phyloP scores from a whole-genome alignment of 2,797 vertebrate species.

The Glossophaga mutica region DNA sequence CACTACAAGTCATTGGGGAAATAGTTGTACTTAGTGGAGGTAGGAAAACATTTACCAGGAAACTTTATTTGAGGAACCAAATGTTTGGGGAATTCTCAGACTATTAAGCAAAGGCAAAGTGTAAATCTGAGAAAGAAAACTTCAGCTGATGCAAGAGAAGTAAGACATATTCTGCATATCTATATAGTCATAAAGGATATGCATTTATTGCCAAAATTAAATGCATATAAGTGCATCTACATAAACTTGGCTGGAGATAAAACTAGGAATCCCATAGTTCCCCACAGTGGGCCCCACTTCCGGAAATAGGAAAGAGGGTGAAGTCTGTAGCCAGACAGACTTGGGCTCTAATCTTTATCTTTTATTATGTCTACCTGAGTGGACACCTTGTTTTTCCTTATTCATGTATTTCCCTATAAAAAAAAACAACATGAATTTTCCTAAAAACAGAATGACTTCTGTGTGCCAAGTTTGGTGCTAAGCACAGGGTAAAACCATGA shows the following conservation, averaged over 20 bases:
- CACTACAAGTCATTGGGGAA: background rate
- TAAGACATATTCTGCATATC: background rate
- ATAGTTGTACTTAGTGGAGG: conserved; percentile 24
- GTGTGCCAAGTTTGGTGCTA: background rate
- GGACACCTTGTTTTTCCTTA: background rate
- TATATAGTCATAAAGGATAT: background rate
- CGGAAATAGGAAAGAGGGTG: background rate
- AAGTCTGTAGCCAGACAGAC: background rate
- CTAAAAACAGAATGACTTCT: background rate
- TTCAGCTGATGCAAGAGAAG: conserved; percentile 64
- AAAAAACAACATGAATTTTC: background rate
- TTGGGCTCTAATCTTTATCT: background rate
- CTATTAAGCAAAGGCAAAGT: conserved; percentile 60
- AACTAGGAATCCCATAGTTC: background rate
- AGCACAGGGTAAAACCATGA: background rate
- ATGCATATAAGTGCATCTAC: background rate
- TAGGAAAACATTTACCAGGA: conserved; percentile 49
- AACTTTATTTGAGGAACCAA: conserved; percentile 53
- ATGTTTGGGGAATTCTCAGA: conserved; percentile 53
- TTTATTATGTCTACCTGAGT: background rate
- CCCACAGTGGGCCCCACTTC: background rate
- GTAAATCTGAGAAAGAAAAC: conserved; percentile 31
- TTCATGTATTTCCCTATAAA: background rate
- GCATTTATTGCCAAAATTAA: background rate
- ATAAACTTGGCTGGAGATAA: background rate